Base-by-base conservation (phyloP, 2,888 invertebrate species). In the Phortica okadai region DNA sequence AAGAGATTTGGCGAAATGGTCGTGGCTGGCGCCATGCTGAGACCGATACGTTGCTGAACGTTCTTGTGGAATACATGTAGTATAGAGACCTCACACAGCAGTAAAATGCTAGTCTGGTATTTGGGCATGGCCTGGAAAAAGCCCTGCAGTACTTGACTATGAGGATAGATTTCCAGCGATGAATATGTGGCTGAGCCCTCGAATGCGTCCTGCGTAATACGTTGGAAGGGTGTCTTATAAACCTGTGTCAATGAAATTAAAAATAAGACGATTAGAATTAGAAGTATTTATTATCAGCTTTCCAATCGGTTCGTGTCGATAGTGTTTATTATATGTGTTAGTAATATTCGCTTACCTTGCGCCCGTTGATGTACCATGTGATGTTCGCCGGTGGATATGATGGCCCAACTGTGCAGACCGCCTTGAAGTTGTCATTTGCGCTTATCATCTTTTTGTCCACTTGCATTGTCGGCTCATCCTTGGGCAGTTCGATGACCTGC, bases 401-500 rank as follows among this genome's bases (percentile, higher is more conserved):
- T n/a, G 92, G 92, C 0, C 93, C 93, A 44, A 93, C 93, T 2
- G 92, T 93, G 86, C 93, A 93, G 74, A 92, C 92, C 1, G 93
- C 93, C 81, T 92, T 92, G 74, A 93, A 92, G 79, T 91, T 91
- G 76, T 93, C 93, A 70, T 92, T 92, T 10, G 92, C 91, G 72
- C 92, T 91, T 77, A 93, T 92, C 76, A 93, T 91, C 80, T 92
- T 92, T 77, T 93, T 92, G 83, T 93, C 93, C 74, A 93, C 92
- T 79, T 92, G 91, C 88, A 93, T 90, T 25, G 92, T 91, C 21
- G 93, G 93, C 69, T 92, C 92, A 77, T 92, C 92, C 76, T 92
- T 92, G 45, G 93, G 93, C 81, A 93, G 88, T 86, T 93, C 93
- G 86, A 93, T 93, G 80, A 93, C 93, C 85, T 93, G 93, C 92